Evolutionary conservation across 1,140 invertebrate species (phyloP), one percentile per base, ranked within the genome.

Genomic region (Drosophila auraria): DNA sequence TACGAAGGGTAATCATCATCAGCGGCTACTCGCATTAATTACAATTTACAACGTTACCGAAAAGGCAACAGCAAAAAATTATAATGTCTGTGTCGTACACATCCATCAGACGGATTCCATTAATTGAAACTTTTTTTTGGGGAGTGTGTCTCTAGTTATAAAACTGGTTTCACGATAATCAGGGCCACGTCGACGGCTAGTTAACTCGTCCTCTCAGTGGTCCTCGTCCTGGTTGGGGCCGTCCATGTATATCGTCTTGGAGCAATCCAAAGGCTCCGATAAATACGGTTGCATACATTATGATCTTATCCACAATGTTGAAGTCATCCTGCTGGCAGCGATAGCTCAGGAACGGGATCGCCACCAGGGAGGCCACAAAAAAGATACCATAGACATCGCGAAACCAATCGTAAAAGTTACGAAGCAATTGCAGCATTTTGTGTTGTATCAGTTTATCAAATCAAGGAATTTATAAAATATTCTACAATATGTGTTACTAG

Each of bases 1-100:
- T 89, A 89, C 58, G 86, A 86, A 63, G 86, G 86, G 86, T 89
- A 89, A 90, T 77, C 71, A 90, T 78, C 75, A 83, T 73, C 75
- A 74, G 59, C 56, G 42, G n/a, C 27, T 53, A 64, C 44, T 33
- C 69, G 54, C 53, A 66, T 80, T 80, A 83, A 73, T 76, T 83
- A 76, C 50, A 69, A 66, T 51, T 59, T 44, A 49, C 60, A 80
- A 12, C 20, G 33, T 40, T 38, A 47, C 58, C 63, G 15, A 63
- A 64, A 57, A 33, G 45, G 25, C 47, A 51, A 59, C 27, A 54
- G 23, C 7, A 58, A 61, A 44, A 58, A 49, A 49, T 54, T n/a
- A 50, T 77, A 57, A 63, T 57, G 49, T 36, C 36, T 42, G 33
- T 47, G 47, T 60, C 59, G 38, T 51, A 74, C 77, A 68, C 84